Conservation (phyloP, 2,888 invertebrate genomes). For the Drosophila aldrichi region DNA sequence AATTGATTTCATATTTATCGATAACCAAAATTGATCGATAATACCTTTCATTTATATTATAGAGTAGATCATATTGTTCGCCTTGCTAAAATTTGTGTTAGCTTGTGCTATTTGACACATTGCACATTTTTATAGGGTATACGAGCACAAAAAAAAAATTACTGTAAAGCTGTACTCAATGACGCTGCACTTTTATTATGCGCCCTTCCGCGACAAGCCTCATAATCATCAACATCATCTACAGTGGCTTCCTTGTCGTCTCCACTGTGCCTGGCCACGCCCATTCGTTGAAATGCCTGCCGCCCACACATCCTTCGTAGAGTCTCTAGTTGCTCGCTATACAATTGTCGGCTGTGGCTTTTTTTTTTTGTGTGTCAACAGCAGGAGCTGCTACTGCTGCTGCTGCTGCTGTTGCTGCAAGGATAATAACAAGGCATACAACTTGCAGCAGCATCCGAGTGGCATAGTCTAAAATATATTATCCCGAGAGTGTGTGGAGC, state of each 20-base stretch:
- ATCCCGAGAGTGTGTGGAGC: conserved; percentile 18
- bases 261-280: conserved; percentile 8
- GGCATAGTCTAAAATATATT: conserved; percentile 37
- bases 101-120: too few species aligned
- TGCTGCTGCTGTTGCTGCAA: conserved; percentile 39
- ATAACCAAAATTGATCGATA: neutral
- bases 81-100: too few species aligned
- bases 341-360: conserved; percentile 45
- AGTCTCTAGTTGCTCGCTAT: conserved; percentile 1
- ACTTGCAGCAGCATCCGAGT: conserved; percentile 30
- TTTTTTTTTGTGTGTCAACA: conserved; percentile 55
- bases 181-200: conserved; percentile 52
- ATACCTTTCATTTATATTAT: neutral
- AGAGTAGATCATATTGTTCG: neutral
- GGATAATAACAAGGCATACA: conserved; percentile 47
- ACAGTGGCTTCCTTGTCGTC: conserved; percentile 32
- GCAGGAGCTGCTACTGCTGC: conserved; percentile 20
- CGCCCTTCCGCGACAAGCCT: conserved; percentile 53
- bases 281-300: neutral
- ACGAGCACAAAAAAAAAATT: neutral
- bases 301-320: neutral
- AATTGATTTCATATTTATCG: neutral
- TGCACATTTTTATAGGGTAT: conserved; percentile 5
- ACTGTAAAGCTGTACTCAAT: conserved; percentile 32
- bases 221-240: conserved; percentile 44